Conservation (phyloP, 2,113 vertebrate genomes). For the Corvus hawaiiensis region DNA sequence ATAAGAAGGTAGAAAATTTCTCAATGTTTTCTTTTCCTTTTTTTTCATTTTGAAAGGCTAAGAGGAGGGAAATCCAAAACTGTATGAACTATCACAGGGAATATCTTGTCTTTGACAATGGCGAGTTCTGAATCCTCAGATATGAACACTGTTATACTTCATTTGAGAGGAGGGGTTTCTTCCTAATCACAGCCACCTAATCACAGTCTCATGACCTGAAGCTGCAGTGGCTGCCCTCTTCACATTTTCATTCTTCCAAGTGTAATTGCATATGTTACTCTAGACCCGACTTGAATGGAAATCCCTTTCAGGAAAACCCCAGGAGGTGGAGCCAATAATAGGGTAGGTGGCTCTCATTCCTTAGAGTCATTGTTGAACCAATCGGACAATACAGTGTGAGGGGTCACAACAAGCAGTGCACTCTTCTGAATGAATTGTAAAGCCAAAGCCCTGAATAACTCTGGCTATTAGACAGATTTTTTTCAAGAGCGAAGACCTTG, state of each 20-base stretch:
- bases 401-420: slow-evolving; percentile 13
- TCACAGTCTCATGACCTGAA: slow-evolving; percentile 12
- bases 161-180: slow-evolving; percentile 24
- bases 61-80: background rate
- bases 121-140: background rate
- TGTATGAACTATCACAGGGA: background rate
- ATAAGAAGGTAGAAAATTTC: background rate
- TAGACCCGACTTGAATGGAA: slow-evolving; percentile 11
- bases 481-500: slow-evolving; percentile 1
- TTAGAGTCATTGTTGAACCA: slow-evolving; percentile 41
- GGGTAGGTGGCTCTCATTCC: slow-evolving; percentile 10
- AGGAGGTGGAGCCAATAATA: slow-evolving; percentile 30
- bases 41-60: background rate
- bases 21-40: background rate
- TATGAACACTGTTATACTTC: background rate
- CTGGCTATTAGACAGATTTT: background rate
- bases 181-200: slow-evolving; percentile 34
- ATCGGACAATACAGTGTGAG: background rate
- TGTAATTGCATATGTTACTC: slow-evolving; percentile 14
- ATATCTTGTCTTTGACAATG: background rate
- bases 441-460: slow-evolving; percentile 32
- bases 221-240: background rate
- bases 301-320: background rate
- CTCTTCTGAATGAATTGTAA: background rate
- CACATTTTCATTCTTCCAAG: background rate